Evolutionary conservation across 2,888 invertebrate species (phyloP).

Genomic region (Anorthoa munda): DNA sequence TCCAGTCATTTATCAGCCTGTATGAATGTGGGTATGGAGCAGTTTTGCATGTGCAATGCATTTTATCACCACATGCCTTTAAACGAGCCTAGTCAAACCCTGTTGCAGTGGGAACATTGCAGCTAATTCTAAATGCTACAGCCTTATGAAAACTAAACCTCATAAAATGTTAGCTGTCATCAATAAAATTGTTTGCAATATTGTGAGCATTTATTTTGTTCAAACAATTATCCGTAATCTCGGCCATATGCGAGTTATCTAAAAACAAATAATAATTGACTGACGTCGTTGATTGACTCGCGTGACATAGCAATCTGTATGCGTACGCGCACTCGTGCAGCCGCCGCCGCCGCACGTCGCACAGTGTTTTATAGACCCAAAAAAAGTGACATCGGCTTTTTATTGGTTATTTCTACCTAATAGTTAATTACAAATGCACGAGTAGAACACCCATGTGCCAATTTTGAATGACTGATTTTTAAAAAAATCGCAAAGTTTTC

Average conservation of each 20-base stretch:
- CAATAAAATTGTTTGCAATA: neutral
- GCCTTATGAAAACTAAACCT: neutral
- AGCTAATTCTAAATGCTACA: neutral
- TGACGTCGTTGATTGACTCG: slow-evolving; percentile 38
- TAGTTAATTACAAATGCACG: too few species aligned
- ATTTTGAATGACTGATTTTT: too few species aligned
- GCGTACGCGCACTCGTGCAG: slow-evolving; percentile 4
- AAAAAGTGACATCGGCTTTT: too few species aligned
- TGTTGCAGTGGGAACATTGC: neutral
- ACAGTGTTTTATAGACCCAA: too few species aligned
- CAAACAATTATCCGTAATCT: slow-evolving; percentile 12
- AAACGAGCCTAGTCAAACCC: too few species aligned
- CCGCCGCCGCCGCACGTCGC: too few species aligned
- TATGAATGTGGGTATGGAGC: neutral
- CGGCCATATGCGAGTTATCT: slow-evolving; percentile 27
- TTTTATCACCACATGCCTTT: neutral
- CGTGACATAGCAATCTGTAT: slow-evolving; percentile 36
- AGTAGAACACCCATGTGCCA: too few species aligned
- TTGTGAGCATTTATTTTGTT: neutral
- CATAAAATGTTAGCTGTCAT: neutral
- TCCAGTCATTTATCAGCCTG: neutral
- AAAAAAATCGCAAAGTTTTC: too few species aligned
- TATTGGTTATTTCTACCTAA: too few species aligned
- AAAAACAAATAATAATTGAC: slow-evolving; percentile 19
- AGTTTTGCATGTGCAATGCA: neutral